These are phyloP conservation scores for Montifringilla adamsi DNA, from an alignment of 2,113 vertebrate genomes.

Conservation along the genomic window DNA sequence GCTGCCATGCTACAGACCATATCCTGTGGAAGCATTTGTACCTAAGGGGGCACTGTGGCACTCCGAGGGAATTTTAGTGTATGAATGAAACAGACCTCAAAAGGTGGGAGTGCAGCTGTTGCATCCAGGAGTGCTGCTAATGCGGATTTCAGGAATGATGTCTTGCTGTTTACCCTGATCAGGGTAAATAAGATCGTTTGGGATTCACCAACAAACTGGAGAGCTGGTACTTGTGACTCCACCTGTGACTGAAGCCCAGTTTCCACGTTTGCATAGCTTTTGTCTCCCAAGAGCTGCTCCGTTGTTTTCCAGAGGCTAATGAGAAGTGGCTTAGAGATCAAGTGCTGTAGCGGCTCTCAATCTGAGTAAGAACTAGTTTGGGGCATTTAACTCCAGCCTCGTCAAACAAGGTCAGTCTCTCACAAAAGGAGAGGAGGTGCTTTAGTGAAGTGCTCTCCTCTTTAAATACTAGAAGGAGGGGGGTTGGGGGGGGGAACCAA, in stretches of 20 bases:
- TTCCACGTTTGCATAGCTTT: background rate
- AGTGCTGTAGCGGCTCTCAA: background rate
- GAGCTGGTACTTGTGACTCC: background rate
- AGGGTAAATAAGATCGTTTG: constrained; percentile 20
- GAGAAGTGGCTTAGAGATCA: constrained; percentile 44
- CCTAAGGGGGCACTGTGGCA: constrained; percentile 32
- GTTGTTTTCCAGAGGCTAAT: background rate
- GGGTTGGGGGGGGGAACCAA: background rate
- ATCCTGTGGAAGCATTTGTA: background rate
- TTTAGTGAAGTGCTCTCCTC: background rate
- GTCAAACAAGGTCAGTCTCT: constrained; percentile 29
- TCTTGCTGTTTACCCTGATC: constrained; percentile 47
- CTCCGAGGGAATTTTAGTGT: background rate
- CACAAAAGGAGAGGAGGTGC: constrained; percentile 1
- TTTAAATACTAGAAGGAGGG: background rate
- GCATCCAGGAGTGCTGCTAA: background rate
- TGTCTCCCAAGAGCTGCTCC: background rate
- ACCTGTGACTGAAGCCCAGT: background rate
- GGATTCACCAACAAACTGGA: constrained; percentile 4
- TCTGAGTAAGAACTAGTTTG: background rate
- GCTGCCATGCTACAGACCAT: background rate
- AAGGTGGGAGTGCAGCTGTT: constrained; percentile 5
- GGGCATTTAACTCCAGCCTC: background rate
- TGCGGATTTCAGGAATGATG: background rate
- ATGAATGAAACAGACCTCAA: background rate